Base-by-base conservation (phyloP, 1,140 invertebrate species). In the Temnothorax longispinosus region DNA sequence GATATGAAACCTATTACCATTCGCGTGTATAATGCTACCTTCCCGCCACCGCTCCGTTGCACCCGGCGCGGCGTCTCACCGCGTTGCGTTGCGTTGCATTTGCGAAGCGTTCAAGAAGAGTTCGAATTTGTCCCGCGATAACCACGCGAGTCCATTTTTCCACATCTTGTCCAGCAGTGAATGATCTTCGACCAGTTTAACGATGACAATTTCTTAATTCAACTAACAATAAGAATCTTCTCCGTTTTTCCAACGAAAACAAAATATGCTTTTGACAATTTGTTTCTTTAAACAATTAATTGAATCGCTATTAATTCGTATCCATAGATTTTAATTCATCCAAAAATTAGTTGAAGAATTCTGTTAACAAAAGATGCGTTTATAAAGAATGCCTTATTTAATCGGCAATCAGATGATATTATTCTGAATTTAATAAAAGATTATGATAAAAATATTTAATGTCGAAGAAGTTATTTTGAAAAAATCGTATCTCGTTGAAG, bases 1-100 rank as follows among this genome's bases (percentile, higher is more conserved):
- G 90, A 91, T 91, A 91, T 87, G 85, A 81, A 89, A 89, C 89
- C 90, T 91, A 89, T 91, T 91, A 91, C 80, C 81, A 89, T 71
- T 76, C 87, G 89, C 78, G 84, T 89, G 89, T 91, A 90, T 90
- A 90, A 91, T 88, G 52, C 89, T 78, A 81, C 54, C 62, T 75
- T 71, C 69, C 75, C 60, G 32, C 47, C 47, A 5, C 18, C 54
- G 60, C 32, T 15, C 35, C 65, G 64, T 65, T 64, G 71, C 82
- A 52, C 65, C 72, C 72, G 65, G 87, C 86, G 38, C 27, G 27
- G 27, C 27, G 0, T 71, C 78, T 67, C 78, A 5, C 38, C 27
- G 44, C 54, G 47, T n/a, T 41, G 77, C 62, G n/a, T 21, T 65
- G 38, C 65, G 54, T 60, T 81, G n/a, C 52, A 52, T 60, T 74